Evolutionary conservation across 2,113 vertebrate genomes (phyloP).

Genomic region (Elephas maximus): DNA sequence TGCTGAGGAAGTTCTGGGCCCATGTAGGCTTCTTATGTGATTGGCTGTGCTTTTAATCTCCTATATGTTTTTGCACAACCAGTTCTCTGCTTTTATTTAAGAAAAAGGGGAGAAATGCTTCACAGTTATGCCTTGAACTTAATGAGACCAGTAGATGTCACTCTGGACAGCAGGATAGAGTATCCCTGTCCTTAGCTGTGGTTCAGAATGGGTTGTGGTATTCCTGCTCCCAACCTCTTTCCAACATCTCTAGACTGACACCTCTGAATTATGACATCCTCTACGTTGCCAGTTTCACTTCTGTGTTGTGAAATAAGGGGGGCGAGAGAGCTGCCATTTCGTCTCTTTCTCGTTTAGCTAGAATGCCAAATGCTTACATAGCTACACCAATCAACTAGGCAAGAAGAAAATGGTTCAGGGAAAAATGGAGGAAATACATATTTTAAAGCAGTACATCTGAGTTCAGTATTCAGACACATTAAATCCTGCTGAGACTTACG

Average conservation of each 20-base stretch:
- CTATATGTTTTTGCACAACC: neutral
- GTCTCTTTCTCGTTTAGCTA: slow-evolving; percentile 47
- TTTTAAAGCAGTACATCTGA: slow-evolving; percentile 67
- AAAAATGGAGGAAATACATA: neutral
- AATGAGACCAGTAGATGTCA: slow-evolving; percentile 88
- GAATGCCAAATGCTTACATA: slow-evolving; percentile 31
- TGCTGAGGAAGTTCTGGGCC: neutral
- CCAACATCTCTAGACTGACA: slow-evolving; percentile 61
- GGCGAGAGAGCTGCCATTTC: slow-evolving; percentile 78
- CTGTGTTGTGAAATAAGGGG: slow-evolving; percentile 57
- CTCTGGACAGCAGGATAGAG: slow-evolving; percentile 81
- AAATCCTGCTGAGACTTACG: slow-evolving; percentile 28
- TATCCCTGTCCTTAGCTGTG: neutral
- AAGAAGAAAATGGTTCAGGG: slow-evolving; percentile 1
- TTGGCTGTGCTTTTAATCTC: neutral
- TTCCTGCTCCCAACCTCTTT: slow-evolving; percentile 64
- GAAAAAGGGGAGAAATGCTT: neutral
- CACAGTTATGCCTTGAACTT: neutral
- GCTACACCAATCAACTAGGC: neutral
- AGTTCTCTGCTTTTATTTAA: slow-evolving; percentile 31
- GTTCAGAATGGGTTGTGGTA: slow-evolving; percentile 34
- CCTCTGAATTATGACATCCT: slow-evolving; percentile 77
- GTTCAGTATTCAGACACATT: slow-evolving; percentile 19
- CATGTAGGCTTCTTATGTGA: neutral
- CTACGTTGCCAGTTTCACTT: slow-evolving; percentile 77